Evolutionary conservation across 2,113 vertebrate species (phyloP).

Genomic region (Nothoprocta perdicaria): DNA sequence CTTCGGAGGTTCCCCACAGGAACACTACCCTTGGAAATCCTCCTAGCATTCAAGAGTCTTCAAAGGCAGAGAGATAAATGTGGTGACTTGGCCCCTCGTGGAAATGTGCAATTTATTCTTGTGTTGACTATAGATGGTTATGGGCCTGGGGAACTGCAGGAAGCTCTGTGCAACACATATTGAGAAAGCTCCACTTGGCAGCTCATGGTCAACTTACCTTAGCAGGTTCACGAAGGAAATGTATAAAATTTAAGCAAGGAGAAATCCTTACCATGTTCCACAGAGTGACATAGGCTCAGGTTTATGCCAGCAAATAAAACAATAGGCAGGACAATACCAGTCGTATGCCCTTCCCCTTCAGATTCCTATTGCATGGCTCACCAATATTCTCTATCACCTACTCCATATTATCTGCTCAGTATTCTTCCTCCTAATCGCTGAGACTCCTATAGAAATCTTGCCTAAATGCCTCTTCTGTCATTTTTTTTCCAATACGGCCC

Average conservation of each 20-base stretch:
- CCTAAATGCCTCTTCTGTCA: not conserved
- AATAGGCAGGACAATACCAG: not conserved
- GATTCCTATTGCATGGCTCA: not conserved
- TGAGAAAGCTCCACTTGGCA: not conserved
- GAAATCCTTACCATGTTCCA: not conserved
- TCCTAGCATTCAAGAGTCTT: not conserved
- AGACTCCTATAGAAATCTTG: not conserved
- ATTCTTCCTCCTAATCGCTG: not conserved
- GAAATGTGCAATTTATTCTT: not conserved
- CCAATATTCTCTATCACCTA: not conserved
- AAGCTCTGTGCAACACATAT: not conserved
- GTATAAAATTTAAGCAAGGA: not conserved
- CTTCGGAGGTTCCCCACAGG: not conserved
- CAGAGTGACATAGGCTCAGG: not conserved
- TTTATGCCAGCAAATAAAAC: not conserved
- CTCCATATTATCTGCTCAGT: not conserved
- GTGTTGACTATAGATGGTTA: not conserved
- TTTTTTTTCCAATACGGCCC: not conserved
- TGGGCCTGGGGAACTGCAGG: not conserved
- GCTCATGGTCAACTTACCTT: not conserved
- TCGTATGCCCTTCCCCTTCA: not conserved
- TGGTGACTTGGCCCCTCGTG: not conserved
- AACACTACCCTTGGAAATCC: not conserved
- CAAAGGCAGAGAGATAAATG: not conserved
- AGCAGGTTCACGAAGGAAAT: not conserved